Conservation (phyloP, 1,140 invertebrate species). For the Pogonomyrmex californicus region DNA sequence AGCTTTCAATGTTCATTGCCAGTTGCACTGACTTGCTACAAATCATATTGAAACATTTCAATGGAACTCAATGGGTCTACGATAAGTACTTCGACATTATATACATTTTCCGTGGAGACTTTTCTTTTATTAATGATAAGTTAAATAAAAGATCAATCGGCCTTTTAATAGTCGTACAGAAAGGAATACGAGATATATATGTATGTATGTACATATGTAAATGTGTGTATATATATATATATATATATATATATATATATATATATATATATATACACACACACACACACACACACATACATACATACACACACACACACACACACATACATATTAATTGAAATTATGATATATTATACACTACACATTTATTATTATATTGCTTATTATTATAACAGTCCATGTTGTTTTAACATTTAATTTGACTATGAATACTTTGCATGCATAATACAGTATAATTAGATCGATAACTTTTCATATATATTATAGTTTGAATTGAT, state of each 20-base stretch:
- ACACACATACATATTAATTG: background rate
- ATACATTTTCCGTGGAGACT: background rate
- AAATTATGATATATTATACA: background rate
- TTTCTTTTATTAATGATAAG: slow-evolving; percentile 21
- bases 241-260: background rate
- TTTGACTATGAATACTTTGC: background rate
- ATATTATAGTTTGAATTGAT: slow-evolving; percentile 23
- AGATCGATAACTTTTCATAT: slow-evolving; percentile 11
- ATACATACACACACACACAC: background rate
- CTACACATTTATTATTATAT: background rate
- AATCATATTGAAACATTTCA: slow-evolving; percentile 51
- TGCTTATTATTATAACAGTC: background rate
- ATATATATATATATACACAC: background rate
- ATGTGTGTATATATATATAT: background rate
- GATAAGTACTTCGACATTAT: slow-evolving; percentile 28
- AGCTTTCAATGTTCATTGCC: slow-evolving; percentile 35
- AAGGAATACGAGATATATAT: background rate
- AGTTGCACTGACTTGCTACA: slow-evolving; percentile 35
- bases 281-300: too few relatives aligned
- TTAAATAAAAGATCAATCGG: slow-evolving; percentile 6
- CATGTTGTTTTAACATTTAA: slow-evolving; percentile 16
- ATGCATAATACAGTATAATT: slow-evolving; percentile 8
- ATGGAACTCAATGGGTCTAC: slow-evolving; percentile 28
- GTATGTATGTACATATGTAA: background rate
- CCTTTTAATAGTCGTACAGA: background rate